Evolutionary conservation across 2,888 invertebrate species (phyloP).

Genomic region (Celastrina argiolus): DNA sequence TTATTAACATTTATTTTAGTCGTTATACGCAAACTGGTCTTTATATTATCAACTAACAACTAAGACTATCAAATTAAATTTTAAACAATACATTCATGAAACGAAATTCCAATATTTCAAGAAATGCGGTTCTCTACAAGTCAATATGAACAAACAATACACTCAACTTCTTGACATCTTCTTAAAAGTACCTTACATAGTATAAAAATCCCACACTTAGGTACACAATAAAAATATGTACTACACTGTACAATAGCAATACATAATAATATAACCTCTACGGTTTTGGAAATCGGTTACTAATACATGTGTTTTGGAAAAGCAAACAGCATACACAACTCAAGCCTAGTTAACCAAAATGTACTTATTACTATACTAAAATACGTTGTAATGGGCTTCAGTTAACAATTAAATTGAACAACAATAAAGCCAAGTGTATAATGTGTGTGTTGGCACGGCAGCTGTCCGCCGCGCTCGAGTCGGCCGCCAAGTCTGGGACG

Average conservation of each 20-base stretch:
- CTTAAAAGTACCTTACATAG: no score
- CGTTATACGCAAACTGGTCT: background rate
- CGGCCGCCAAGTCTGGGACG: constrained; percentile 82
- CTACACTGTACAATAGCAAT: no score
- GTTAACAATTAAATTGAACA: background rate
- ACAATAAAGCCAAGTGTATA: constrained; percentile 39
- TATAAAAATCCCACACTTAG: no score
- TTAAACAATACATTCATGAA: background rate
- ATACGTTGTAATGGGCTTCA: background rate
- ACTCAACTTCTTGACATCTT: no score
- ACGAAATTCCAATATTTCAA: background rate
- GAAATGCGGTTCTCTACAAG: background rate
- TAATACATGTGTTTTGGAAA: no score
- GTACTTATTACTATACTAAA: no score
- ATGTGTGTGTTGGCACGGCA: constrained; percentile 69
- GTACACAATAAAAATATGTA: no score
- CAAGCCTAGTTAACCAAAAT: background rate
- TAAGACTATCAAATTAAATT: background rate
- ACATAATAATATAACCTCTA: no score
- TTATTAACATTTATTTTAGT: constrained; percentile 24
- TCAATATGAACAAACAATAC: no score
- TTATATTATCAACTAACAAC: background rate
- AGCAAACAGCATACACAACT: no score
- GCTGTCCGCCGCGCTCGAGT: constrained; percentile 84
- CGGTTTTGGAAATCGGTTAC: no score